Evolutionary conservation across 1,140 invertebrate genomes (phyloP).

Genomic region (Drosophila bipectinata): DNA sequence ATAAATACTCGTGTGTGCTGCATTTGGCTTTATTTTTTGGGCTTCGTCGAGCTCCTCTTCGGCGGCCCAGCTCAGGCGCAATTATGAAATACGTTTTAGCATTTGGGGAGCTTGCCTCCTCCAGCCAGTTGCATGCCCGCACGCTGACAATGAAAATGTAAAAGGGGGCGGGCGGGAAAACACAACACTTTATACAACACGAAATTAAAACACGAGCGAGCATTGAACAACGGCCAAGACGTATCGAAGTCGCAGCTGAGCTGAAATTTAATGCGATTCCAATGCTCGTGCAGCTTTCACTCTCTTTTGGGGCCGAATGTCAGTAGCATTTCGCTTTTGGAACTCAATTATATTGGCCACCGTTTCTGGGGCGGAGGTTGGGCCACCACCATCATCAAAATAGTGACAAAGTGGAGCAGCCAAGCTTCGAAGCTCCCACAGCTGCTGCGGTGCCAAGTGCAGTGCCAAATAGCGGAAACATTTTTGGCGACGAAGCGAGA

Average conservation of each 20-base stretch:
- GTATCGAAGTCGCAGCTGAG: constrained; percentile 69
- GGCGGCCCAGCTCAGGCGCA: constrained; percentile 31
- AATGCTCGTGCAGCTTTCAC: constrained; percentile 77
- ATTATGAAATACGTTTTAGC: constrained; percentile 80
- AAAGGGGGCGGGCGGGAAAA: constrained; percentile 1
- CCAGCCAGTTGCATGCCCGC: constrained; percentile 71
- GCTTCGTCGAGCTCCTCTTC: background rate
- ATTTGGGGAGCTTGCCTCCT: constrained; percentile 45
- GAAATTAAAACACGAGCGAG: constrained; percentile 81
- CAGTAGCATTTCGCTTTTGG: constrained; percentile 49
- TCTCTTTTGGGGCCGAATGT: constrained; percentile 77
- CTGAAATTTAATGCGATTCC: constrained; percentile 72
- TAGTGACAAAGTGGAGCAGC: constrained; percentile 68
- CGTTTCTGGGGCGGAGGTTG: constrained; percentile 39
- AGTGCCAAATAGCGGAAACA: constrained; percentile 71
- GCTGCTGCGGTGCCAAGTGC: constrained; percentile 56
- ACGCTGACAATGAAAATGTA: constrained; percentile 76
- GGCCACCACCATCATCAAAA: constrained; percentile 10
- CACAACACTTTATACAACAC: constrained; percentile 72
- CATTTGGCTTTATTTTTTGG: constrained; percentile 25
- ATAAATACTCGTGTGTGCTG: constrained; percentile 24
- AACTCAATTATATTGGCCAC: constrained; percentile 19
- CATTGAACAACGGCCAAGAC: constrained; percentile 56
- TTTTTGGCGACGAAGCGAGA: constrained; percentile 56
- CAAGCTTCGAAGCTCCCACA: constrained; percentile 22